Base-by-base conservation (phyloP, 2,113 vertebrate genomes). In the Chrysochloris asiatica region DNA sequence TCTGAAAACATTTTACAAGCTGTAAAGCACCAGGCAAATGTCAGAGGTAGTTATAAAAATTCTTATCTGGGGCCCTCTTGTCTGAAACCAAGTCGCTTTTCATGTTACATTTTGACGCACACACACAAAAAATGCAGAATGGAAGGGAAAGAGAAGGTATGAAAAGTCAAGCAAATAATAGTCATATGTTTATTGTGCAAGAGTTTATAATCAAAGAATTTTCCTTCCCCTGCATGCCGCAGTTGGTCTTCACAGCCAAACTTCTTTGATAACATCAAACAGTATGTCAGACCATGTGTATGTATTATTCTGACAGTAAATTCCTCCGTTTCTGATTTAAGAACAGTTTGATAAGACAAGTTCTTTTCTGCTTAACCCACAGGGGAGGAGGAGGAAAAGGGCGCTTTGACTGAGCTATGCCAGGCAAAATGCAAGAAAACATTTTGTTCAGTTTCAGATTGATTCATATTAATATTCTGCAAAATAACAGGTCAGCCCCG, bases 201-300 rank as follows among this genome's bases (percentile, higher is more conserved):
- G 52, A 80, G 78, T 50, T 59, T 59, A 17, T n/a, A 80, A 81
- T 56, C 84, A 86, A 84, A 89, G 93, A 36, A 10, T 43, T 38
- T 83, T 56, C 43, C 52, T 83, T 86, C 43, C 59, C 26, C 59
- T 26, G 67, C 36, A 0, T n/a, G 12, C 48, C 19, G 0, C 73
- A 16, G 84, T 84, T 52, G 61, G 82, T 48, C 65, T 71, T 17
- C 5, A 8, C 54, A 78, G 73, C 84, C 81, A 30, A 2, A 17
- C 24, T 9, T 56, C 77, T 61, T 8, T 63, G 89, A 91, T 86
- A 86, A 56, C 91, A 94, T 95, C 91, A 72, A 88, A 86, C 50
- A 8, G 67, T 50, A 0, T 72, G 11, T 92, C 61, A 50, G 73
- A 41, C 30, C 69, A 1, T 83, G 77, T 30, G 43, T 73, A 30